Evolutionary conservation across 2,888 invertebrate species (phyloP), one percentile per base, ranked within the genome.

Genomic region (Clanis bilineata): DNA sequence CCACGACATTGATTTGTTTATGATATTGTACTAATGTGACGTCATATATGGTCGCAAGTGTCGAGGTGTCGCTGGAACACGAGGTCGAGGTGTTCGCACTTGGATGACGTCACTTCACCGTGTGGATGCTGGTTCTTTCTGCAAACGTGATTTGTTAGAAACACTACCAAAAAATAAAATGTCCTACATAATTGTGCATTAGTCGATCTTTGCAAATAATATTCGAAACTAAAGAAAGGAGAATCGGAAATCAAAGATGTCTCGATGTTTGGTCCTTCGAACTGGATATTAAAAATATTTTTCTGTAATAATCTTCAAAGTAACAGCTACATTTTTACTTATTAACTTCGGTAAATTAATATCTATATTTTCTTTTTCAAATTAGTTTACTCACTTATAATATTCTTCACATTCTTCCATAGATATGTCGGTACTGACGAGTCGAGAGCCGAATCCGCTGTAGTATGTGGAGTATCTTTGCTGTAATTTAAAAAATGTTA

Each of bases 331-430:
- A n/a, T n/a, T n/a, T n/a, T n/a, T n/a, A n/a, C n/a, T n/a, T n/a
- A n/a, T n/a, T n/a, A n/a, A n/a, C n/a, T n/a, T n/a, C n/a, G n/a
- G n/a, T n/a, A n/a, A n/a, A n/a, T n/a, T n/a, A n/a, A n/a, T n/a
- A n/a, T n/a, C n/a, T n/a, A 2, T 1, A 1, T 41, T 41, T 41
- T 1, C 2, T 9, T 23, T 6, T 43, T 23, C 22, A 25, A 4
- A n/a, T 18, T 10, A 23, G 39, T 3, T 7, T 55, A 66, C 85
- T 71, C 71, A 88, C 90, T 89, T 89, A 69, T 85, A 74, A 65
- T 86, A 85, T 38, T 93, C 93, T 77, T 95, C 93, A 62, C 93
- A 94, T 45, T 93, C 93, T 58, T 93, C 93, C 80, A 95, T 81
- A 4, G 93, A 88, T 3, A 93, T 87, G 61, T 93, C 93, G 6